Evolutionary conservation across 2,113 vertebrate genomes (phyloP), one percentile per base, ranked within the genome.

Genomic region (Uropsilus gracilis): DNA sequence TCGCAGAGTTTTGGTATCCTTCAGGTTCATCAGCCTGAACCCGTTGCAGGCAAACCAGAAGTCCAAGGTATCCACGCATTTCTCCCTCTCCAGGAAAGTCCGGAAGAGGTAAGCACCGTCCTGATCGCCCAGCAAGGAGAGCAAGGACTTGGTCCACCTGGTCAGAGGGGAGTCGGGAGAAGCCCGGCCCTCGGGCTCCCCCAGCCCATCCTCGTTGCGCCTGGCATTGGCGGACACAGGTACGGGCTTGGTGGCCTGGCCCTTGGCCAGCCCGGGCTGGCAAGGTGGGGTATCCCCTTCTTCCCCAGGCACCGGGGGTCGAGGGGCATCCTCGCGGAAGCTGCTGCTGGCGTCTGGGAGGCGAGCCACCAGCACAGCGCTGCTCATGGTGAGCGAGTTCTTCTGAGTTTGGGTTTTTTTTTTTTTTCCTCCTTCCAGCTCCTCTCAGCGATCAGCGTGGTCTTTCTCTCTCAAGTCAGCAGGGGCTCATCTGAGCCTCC

Each of bases 11-110:
- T 99, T 99, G 98, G 98, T 97, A 98, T 99, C 99, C 98, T 99
- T 99, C 96, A 99, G 98, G 99, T 99, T 99, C 99, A 99, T 99
- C 97, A 99, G 99, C 98, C 99, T 98, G 99, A 99, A 99, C 34
- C 99, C 99, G 75, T 99, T 99, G 98, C 99, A 99, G 98, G 99
- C 99, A 89, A 99, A 99, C 99, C 99, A 99, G 95, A 99, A 99
- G 98, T 99, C 99, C 96, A 99, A 98, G 37, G 99, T 98, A 97
- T 99, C 99, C 96, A 99, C 99, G 42, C 99, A 99, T 97, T 99
- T 99, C 97, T 99, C 99, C 87, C 99, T 98, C 98, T 99, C 99
- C 98, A 99, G 97, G 97, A 99, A 99, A 91, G 99, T 99, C 98
- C 99, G 98, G 95, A 99, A 99, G 75, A 99, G 99, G 66, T 99